Evolutionary conservation across 1,140 invertebrate species (phyloP).

Genomic region (Ceratitis capitata): DNA sequence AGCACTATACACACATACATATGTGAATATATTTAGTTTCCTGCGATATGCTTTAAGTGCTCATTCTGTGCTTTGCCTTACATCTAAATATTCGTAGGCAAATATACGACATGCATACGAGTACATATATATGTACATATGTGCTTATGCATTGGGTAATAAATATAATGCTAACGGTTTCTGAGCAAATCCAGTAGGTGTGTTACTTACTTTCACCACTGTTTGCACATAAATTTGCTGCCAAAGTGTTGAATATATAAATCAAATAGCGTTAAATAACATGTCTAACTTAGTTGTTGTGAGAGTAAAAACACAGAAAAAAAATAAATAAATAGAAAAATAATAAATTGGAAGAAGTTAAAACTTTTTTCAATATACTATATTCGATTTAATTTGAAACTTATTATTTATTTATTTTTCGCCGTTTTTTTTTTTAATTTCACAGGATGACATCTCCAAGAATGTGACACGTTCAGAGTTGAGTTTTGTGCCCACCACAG

Average conservation of each 20-base stretch:
- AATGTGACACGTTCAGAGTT: constrained; percentile 87
- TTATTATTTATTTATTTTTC: neutral
- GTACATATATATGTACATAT: neutral
- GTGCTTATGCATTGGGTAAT: neutral
- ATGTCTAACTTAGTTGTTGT: constrained; percentile 12
- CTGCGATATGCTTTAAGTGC: neutral
- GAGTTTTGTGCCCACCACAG: constrained; percentile 83
- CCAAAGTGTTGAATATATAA: constrained; percentile 26
- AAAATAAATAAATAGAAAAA: neutral
- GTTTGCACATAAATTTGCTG: constrained; percentile 27
- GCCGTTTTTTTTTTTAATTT: too few relatives aligned
- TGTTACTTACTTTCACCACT: constrained; percentile 21
- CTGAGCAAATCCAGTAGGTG: constrained; percentile 8
- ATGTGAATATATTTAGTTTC: neutral
- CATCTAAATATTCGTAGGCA: neutral
- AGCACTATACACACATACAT: neutral
- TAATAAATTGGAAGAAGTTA: too few relatives aligned
- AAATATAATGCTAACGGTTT: constrained; percentile 7
- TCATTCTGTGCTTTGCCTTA: neutral
- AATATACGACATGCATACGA: neutral
- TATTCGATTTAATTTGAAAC: neutral
- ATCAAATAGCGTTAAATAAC: constrained; percentile 36
- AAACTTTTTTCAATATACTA: neutral
- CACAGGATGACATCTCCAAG: constrained; percentile 77
- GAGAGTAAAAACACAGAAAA: neutral